A percentile compares a stretch with the other conserved stretches of the same genome.
Conservation (phyloP, 2,797 vertebrate species). For the Girardinus metallicus region DNA sequence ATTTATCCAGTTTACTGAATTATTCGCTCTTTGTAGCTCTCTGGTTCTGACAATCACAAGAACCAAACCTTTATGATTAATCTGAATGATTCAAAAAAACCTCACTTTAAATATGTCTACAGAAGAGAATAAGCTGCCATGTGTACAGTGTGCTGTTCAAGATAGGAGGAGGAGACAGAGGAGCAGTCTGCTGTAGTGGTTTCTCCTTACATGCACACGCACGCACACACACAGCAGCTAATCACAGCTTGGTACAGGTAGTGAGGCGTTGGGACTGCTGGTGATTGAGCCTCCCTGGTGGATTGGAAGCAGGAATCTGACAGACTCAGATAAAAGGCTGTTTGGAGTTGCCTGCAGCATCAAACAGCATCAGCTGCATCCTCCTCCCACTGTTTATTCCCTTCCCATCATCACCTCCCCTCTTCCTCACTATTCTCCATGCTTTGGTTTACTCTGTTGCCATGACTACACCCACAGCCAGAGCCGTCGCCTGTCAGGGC, state of each 20-base stretch:
- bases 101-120: not conserved
- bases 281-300: constrained; percentile 82
- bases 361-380: constrained; percentile 75
- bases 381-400: constrained; percentile 12
- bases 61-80: not conserved
- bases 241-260: constrained; percentile 80
- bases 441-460: constrained; percentile 79
- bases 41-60: constrained; percentile 6
- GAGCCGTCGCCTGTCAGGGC: constrained; percentile 74
- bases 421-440: constrained; percentile 51
- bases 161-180: constrained; percentile 30
- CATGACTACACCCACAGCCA: constrained; percentile 75
- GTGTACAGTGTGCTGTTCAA: not conserved
- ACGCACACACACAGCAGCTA: constrained; percentile 60
- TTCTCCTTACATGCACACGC: constrained; percentile 20
- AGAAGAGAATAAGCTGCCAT: not conserved
- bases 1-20: constrained; percentile 25
- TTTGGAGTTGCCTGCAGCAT: constrained; percentile 84
- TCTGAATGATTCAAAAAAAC: not conserved
- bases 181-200: constrained; percentile 23
- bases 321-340: constrained; percentile 83
- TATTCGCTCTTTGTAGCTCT: constrained; percentile 8
- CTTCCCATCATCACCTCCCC: constrained; percentile 53
- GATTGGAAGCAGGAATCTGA: constrained; percentile 80
- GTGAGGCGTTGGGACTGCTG: constrained; percentile 74